Conservation (phyloP, 2,113 vertebrate genomes). For the Aviceda subcristata region DNA sequence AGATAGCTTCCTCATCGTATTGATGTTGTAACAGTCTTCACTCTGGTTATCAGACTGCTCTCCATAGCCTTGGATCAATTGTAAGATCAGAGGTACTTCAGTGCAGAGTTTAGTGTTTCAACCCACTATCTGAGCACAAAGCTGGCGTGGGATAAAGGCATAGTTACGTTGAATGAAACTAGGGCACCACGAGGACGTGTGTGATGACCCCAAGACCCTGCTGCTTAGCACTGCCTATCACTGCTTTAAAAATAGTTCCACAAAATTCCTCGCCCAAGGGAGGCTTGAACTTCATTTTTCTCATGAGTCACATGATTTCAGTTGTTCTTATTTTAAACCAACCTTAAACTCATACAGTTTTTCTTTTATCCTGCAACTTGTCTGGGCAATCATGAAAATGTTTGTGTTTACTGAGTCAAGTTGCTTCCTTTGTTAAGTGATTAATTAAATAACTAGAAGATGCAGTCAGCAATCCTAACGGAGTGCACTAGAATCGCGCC, state of each 20-base stretch:
- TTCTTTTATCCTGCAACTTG: not conserved
- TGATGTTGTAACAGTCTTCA: not conserved
- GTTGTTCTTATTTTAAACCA: not conserved
- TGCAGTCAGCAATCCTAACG: not conserved
- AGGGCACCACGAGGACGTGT: not conserved
- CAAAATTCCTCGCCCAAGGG: not conserved
- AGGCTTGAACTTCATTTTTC: not conserved
- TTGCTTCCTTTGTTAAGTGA: not conserved
- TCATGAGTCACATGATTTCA: not conserved
- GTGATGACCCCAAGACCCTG: not conserved
- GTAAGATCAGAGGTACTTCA: not conserved
- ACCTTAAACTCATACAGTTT: not conserved
- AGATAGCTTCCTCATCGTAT: not conserved
- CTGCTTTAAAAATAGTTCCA: conserved; percentile 36
- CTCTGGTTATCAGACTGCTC: not conserved
- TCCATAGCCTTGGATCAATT: not conserved
- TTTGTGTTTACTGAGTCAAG: not conserved
- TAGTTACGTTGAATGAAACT: not conserved
- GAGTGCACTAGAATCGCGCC: not conserved
- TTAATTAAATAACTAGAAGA: not conserved
- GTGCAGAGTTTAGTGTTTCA: not conserved
- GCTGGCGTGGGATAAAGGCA: not conserved
- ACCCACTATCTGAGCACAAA: not conserved
- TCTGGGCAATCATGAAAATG: not conserved
- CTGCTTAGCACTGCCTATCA: not conserved